Conservation (phyloP, 2,888 invertebrate species). For the Pyrgus malvae region DNA sequence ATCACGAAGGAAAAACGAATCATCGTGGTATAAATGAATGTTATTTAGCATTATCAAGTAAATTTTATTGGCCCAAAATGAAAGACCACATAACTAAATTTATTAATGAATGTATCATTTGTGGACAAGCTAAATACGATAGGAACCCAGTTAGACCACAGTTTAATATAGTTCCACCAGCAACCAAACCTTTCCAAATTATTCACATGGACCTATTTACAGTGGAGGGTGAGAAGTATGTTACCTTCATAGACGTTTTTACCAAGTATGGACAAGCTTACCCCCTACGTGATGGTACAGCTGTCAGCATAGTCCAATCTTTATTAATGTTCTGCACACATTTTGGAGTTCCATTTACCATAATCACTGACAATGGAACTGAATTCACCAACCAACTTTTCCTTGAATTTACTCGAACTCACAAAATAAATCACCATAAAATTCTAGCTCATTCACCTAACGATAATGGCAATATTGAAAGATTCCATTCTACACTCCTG, state of each 20-base stretch:
- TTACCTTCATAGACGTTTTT: conserved; percentile 20
- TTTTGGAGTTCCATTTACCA: conserved; percentile 24
- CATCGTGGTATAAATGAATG: conserved; percentile 31
- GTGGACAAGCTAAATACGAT: conserved; percentile 30
- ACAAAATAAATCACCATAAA: conserved; percentile 17
- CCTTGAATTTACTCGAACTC: conserved; percentile 7
- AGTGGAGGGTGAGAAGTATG: conserved; percentile 23
- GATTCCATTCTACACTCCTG: conserved; percentile 32
- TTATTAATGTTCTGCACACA: conserved; percentile 20
- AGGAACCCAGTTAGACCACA: conserved; percentile 28
- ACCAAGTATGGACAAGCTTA: conserved; percentile 29
- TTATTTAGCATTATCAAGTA: conserved; percentile 4
- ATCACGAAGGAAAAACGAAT: conserved; percentile 23
- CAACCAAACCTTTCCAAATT: conserved; percentile 30
- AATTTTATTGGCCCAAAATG: conserved; percentile 37
- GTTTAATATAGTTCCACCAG: conserved; percentile 26
- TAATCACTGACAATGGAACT: conserved; percentile 27
- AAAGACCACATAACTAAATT: conserved; percentile 34
- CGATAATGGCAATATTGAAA: conserved; percentile 35
- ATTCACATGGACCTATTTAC: conserved; percentile 29
- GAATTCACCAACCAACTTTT: conserved; percentile 25
- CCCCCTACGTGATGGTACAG: conserved; percentile 20
- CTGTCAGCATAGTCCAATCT: conserved; percentile 16
- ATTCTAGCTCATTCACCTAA: conserved; percentile 30
- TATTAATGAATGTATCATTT: conserved; percentile 26